Evolutionary conservation across 2,113 vertebrate genomes (phyloP).

Genomic region (Ciconia boyciana): DNA sequence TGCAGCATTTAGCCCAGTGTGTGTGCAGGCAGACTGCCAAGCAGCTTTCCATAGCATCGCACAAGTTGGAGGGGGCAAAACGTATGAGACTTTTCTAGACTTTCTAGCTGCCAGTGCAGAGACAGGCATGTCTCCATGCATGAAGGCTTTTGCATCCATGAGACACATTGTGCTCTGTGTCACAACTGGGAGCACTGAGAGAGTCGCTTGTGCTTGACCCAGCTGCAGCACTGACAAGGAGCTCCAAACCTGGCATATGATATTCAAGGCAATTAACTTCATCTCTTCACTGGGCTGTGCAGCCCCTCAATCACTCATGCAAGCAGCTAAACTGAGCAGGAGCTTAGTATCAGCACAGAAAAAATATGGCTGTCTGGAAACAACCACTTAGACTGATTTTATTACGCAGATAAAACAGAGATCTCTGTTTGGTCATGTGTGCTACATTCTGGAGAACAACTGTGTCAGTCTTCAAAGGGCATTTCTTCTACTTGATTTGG

Average conservation of each 20-base stretch:
- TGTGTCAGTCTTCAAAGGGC: neutral
- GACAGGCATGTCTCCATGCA: neutral
- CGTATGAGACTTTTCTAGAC: rapidly evolving
- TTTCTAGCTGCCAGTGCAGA: neutral
- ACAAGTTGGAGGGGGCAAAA: neutral
- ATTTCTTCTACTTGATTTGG: neutral
- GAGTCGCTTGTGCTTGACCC: neutral
- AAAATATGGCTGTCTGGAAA: neutral
- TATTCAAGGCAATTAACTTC: neutral
- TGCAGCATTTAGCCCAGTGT: rapidly evolving
- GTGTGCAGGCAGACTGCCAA: neutral
- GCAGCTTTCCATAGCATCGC: neutral
- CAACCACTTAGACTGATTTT: neutral
- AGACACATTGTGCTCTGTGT: rapidly evolving
- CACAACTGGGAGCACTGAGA: neutral
- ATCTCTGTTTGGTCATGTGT: neutral
- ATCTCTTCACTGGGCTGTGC: neutral
- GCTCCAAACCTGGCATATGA: neutral
- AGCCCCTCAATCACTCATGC: neutral
- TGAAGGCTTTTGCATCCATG: rapidly evolving
- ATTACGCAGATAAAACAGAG: neutral
- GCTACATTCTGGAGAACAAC: neutral
- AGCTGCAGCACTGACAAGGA: neutral
- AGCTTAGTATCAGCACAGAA: neutral
- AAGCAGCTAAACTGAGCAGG: neutral